Base-by-base conservation (phyloP, 2,113 vertebrate genomes). In the Hemichromis elongatus region DNA sequence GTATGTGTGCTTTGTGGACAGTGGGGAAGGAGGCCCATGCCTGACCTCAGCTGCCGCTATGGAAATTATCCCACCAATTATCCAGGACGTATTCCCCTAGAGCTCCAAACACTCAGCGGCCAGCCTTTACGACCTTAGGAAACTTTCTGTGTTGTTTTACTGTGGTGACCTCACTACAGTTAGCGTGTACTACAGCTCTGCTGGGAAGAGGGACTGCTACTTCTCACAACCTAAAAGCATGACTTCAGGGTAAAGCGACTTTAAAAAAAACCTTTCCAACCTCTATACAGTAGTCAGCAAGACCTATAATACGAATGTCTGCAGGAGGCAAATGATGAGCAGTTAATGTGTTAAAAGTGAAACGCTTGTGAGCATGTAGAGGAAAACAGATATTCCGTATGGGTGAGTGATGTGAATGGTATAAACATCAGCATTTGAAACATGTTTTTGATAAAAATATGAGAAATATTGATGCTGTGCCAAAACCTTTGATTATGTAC, bases 31-130 rank as follows among this genome's bases (percentile, higher is more conserved):
- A 92, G 88, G 92, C 90, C 93, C 91, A 90, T 78, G 92, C 73
- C 87, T 95, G 94, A 95, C 93, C 94, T 95, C 94, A 95, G 88
- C 92, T 93, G 91, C 91, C 82, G 66, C 89, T 82, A 87, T 66
- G 88, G 92, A 96, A 95, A 95, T 93, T 81, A 95, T 92, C 87
- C 89, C 35, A 30, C 82, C 92, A 95, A 94, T 95, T 95, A 95
- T 88, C 89, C 90, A 87, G 91, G 86, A 93, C 92, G 82, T 90
- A 91, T 93, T 93, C 86, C 93, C 90, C 89, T 68, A 78, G 81
- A 75, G 85, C 89, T 93, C 92, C 83, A 85, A 93, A 90, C 83
- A 82, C 84, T 95, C 87, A 77, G 91, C 35, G 61, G 90, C 89
- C 75, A 90, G 92, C 53, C 90, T 94, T 95, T 94, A 93, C 85